Evolutionary conservation across 2,888 invertebrate genomes (phyloP).

Genomic region (Dynastes grantii): DNA sequence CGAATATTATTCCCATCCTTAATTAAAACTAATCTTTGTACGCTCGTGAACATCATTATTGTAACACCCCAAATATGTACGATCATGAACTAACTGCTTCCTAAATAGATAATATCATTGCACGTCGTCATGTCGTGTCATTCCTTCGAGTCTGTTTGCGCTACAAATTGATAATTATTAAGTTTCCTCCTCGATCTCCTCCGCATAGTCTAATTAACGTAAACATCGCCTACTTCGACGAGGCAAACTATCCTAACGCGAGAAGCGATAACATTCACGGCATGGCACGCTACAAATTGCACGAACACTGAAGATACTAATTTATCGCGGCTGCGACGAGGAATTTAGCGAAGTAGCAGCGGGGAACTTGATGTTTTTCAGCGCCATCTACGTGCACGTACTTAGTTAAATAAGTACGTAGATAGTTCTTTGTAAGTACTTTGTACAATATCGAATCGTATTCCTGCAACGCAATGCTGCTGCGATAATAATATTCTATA

Average conservation of each 20-base stretch:
- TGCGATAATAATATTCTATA: background rate
- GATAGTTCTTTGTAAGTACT: background rate
- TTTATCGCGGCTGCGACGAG: conserved; percentile 10
- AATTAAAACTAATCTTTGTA: no score
- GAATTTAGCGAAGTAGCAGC: conserved; percentile 1
- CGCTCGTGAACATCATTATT: no score
- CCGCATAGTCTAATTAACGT: conserved; percentile 26
- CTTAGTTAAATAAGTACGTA: no score
- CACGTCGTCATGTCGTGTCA: background rate
- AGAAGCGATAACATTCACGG: background rate
- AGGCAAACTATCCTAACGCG: background rate
- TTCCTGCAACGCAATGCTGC: background rate
- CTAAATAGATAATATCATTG: background rate
- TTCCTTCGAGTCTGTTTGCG: conserved; percentile 1
- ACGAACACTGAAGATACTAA: background rate
- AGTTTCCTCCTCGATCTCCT: background rate
- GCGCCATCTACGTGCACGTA: conserved; percentile 4
- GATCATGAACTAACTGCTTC: no score
- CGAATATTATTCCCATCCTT: no score
- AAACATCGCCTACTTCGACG: conserved; percentile 11
- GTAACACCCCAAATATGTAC: no score
- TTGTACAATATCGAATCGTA: background rate
- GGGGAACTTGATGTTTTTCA: background rate
- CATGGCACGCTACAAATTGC: conserved; percentile 8
- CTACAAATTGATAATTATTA: conserved; percentile 13